Conservation (phyloP, 2,797 vertebrate genomes). For the Gallinago stenura region DNA sequence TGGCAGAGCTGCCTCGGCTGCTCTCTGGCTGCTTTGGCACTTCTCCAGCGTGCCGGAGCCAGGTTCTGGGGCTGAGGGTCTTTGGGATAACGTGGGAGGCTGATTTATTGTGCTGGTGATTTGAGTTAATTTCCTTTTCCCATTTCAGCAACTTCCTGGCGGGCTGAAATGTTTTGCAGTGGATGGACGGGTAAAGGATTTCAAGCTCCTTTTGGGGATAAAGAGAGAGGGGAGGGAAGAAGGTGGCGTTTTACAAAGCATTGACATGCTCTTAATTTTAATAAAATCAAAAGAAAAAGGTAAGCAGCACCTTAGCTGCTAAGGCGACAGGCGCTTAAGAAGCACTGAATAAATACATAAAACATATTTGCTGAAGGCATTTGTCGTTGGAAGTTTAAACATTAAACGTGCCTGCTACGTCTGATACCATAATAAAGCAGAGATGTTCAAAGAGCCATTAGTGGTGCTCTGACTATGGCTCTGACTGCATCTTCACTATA, state of each 20-base stretch:
- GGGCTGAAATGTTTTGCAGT: background rate
- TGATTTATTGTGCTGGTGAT: background rate
- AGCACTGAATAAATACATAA: conserved; percentile 41
- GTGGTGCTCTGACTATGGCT: conserved; percentile 10
- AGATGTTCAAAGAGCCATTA: conserved; percentile 56
- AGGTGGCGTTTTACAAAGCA: background rate
- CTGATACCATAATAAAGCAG: conserved; percentile 42
- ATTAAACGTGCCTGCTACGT: conserved; percentile 22
- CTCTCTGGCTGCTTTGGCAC: background rate
- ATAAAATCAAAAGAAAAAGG: background rate
- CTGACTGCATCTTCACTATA: conserved; percentile 13
- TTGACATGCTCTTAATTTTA: background rate
- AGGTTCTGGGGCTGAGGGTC: background rate
- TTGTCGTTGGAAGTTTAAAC: conserved; percentile 61
- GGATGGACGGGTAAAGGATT: background rate
- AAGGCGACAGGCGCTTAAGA: background rate
- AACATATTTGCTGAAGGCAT: conserved; percentile 63
- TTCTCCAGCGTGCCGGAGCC: fast-evolving
- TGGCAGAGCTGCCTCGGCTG: background rate
- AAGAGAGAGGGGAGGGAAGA: background rate
- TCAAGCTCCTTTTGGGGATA: background rate
- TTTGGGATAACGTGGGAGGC: background rate
- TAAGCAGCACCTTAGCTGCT: conserved; percentile 16
- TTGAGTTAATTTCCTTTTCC: conserved; percentile 24
- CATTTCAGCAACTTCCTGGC: background rate